Evolutionary conservation across 2,888 invertebrate species (phyloP).

Genomic region (Salticus scenicus): DNA sequence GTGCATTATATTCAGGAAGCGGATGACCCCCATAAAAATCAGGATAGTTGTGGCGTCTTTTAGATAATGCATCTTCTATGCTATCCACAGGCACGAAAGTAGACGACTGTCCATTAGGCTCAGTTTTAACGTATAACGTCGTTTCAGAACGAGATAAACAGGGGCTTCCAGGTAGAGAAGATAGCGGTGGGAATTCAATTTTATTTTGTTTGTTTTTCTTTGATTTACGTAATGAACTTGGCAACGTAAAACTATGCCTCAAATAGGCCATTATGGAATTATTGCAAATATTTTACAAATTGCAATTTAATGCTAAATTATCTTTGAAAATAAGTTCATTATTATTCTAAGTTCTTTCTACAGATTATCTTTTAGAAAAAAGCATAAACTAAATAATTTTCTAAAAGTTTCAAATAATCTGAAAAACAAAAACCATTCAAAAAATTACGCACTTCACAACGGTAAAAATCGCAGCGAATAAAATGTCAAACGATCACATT

Average conservation of each 20-base stretch:
- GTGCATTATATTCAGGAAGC: conserved; percentile 38
- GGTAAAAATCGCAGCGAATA: too few relatives aligned
- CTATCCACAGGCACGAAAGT: conserved; percentile 60
- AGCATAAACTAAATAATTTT: too few relatives aligned
- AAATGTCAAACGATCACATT: too few relatives aligned
- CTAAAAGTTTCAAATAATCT: too few relatives aligned
- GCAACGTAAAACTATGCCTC: conserved; percentile 69
- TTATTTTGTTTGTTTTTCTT: conserved; percentile 56
- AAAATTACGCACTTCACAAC: too few relatives aligned
- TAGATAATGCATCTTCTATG: conserved; percentile 60
- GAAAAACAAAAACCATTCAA: too few relatives aligned
- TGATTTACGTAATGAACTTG: conserved; percentile 61
- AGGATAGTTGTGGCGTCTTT: conserved; percentile 47
- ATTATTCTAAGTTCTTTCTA: too few relatives aligned
- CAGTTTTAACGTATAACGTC: conserved; percentile 44
- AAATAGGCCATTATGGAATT: conserved; percentile 52
- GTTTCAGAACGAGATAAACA: conserved; percentile 58
- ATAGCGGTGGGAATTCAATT: conserved; percentile 28
- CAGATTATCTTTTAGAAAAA: too few relatives aligned
- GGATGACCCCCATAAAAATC: conserved; percentile 71
- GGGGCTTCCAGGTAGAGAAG: conserved; percentile 61
- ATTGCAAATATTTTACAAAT: too few relatives aligned
- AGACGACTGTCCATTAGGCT: conserved; percentile 38
- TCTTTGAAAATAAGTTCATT: too few relatives aligned
- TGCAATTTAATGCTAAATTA: not conserved